Evolutionary conservation across 2,113 vertebrate genomes (phyloP).

Genomic region (Cephalopterus ornatus): DNA sequence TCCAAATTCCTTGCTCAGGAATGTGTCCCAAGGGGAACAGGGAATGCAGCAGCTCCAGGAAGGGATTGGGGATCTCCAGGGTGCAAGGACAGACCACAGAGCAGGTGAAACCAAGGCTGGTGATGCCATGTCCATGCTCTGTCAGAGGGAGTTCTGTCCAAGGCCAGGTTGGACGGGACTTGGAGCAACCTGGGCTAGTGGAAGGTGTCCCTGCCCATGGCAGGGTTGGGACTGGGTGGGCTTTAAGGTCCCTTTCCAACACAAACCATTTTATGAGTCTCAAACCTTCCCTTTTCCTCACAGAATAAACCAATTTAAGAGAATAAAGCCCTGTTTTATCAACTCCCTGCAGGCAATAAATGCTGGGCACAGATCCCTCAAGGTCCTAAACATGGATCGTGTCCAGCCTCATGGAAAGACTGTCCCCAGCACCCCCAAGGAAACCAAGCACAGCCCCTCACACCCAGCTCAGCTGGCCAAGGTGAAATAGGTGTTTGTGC

Average conservation of each 20-base stretch:
- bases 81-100: neutral
- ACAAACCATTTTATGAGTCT: neutral
- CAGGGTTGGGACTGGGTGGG: neutral
- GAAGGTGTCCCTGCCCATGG: neutral
- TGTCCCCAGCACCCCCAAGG: neutral
- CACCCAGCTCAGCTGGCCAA: neutral
- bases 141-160: neutral
- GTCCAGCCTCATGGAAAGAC: neutral
- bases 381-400: rapidly evolving
- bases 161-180: neutral
- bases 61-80: rapidly evolving
- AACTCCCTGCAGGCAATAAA: neutral
- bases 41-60: neutral
- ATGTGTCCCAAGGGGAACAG: rapidly evolving
- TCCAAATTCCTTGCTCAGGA: neutral
- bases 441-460: neutral
- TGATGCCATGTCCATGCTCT: rapidly evolving
- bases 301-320: neutral
- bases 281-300: neutral
- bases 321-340: neutral
- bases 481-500: neutral
- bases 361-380: neutral
- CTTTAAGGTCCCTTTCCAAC: neutral
- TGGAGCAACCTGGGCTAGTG: neutral
- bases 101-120: neutral